Percentiles rank a stretch among this genome's conserved stretches.
Evolutionary conservation across 2,797 vertebrate genomes (phyloP).

Genomic region (Gymnothorax reevesii): DNA sequence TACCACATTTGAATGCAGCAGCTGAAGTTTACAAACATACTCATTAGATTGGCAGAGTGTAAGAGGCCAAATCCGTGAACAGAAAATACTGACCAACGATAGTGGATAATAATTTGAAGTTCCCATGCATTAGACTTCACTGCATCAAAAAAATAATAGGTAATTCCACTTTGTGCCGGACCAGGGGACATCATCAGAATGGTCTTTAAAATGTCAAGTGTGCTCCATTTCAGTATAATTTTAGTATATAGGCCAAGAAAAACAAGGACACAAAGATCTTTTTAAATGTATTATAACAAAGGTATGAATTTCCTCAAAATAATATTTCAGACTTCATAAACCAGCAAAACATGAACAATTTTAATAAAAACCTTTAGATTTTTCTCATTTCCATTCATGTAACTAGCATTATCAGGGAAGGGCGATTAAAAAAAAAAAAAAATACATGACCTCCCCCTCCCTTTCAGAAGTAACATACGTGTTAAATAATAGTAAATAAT

Average conservation of each 20-base stretch:
- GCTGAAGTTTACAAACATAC: no score
- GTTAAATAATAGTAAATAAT: slow-evolving; percentile 34
- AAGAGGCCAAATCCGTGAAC: no score
- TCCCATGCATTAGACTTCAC: no score
- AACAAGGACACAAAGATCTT: slow-evolving; percentile 18
- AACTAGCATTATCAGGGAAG: slow-evolving; percentile 39
- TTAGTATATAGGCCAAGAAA: neutral
- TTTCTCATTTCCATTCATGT: slow-evolving; percentile 38
- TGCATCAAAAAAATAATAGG: no score
- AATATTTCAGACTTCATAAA: slow-evolving; percentile 21
- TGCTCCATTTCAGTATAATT: no score
- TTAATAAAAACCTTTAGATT: slow-evolving; percentile 34
- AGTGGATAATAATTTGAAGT: no score
- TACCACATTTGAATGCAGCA: no score
- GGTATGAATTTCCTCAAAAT: slow-evolving; percentile 36
- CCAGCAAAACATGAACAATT: slow-evolving; percentile 46
- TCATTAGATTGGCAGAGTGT: no score
- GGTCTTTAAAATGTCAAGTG: no score
- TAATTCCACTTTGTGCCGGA: no score
- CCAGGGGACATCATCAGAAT: no score
- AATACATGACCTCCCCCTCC: slow-evolving; percentile 38
- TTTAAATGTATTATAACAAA: slow-evolving; percentile 35
- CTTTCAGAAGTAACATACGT: slow-evolving; percentile 25
- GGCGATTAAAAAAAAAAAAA: slow-evolving; percentile 36
- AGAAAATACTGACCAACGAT: no score